Conservation (phyloP, 2,797 vertebrate genomes). For the Babyrousa celebensis region DNA sequence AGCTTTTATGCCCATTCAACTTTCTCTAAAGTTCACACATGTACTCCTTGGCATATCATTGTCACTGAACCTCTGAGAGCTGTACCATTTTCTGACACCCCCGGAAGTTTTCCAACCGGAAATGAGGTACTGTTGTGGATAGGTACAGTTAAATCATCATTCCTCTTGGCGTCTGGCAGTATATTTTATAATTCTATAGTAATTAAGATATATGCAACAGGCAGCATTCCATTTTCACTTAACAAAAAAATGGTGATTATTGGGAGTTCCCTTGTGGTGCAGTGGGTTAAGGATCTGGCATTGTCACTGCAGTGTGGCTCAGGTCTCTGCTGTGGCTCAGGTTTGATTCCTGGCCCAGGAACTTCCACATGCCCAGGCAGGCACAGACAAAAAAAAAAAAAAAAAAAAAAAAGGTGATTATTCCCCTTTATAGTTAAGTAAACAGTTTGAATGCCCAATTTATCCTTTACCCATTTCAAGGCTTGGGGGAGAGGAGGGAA, state of each 20-base stretch:
- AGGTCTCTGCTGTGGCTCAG: no score
- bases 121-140: constrained; percentile 57
- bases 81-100: background rate
- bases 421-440: constrained; percentile 73
- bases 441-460: constrained; percentile 60
- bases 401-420: constrained; percentile 64
- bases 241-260: constrained; percentile 71
- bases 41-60: background rate
- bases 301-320: no score
- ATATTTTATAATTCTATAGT: constrained; percentile 76
- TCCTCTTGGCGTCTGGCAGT: background rate
- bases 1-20: background rate
- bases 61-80: background rate
- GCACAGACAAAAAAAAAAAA: no score
- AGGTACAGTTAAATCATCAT: background rate
- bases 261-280: no score
- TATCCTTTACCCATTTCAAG: constrained; percentile 63
- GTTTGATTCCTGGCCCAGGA: no score
- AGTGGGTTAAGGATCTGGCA: no score
- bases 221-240: constrained; percentile 76
- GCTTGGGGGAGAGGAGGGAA: background rate
- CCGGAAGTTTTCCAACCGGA: constrained; percentile 30
- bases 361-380: no score
- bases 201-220: constrained; percentile 77
- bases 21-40: background rate